phyloP scores from a whole-genome alignment of 2,113 vertebrate species.

The Ellobius talpinus region DNA sequence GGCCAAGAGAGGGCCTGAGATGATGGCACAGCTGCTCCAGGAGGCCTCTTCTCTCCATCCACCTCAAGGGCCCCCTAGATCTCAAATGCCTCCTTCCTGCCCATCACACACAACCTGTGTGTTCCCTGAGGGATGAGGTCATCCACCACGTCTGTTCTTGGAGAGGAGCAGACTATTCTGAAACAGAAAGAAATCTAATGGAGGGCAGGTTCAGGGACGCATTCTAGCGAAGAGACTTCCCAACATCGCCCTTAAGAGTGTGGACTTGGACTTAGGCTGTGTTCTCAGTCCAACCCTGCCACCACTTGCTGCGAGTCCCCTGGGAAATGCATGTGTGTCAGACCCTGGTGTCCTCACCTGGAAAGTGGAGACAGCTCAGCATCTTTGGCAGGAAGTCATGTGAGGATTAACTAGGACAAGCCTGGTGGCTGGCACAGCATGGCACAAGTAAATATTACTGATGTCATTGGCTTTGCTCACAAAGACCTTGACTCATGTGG shows the following conservation, averaged over 20 bases:
- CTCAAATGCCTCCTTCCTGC: background rate
- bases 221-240: background rate
- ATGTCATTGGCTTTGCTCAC: background rate
- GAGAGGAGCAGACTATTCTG: background rate
- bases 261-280: background rate
- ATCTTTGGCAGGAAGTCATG: background rate
- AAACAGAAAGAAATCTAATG: no score
- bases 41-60: background rate
- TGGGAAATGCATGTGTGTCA: background rate
- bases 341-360: background rate
- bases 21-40: background rate
- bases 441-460: background rate
- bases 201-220: background rate
- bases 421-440: background rate
- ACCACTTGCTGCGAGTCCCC: background rate
- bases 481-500: slow-evolving; percentile 11
- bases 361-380: background rate
- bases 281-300: background rate
- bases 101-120: background rate
- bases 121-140: background rate
- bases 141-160: background rate
- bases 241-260: background rate
- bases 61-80: background rate
- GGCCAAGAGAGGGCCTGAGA: background rate
- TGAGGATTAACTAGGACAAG: background rate